Evolutionary conservation across 2,888 invertebrate genomes (phyloP), one percentile per base, ranked within the genome.

Genomic region (Chirona hameri): DNA sequence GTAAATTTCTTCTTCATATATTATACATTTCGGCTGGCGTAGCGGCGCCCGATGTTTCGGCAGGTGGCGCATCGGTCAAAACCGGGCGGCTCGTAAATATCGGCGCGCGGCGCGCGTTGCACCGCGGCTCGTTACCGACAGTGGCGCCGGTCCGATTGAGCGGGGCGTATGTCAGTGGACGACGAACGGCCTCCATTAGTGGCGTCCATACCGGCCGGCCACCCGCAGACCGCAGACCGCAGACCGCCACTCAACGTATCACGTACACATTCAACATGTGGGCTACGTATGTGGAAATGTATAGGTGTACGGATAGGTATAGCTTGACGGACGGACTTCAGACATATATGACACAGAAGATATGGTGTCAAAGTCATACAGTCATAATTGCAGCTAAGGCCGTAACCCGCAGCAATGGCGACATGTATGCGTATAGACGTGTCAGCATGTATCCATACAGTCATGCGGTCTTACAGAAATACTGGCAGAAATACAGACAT

Each of bases 1-100:
- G 72, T 72, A 72, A 72, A 72, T 72, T 31, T 31, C 72, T 18
- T 18, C 72, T 72, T 72, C 72, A 72, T 72, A 72, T 72, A 72
- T 31, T 72, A 72, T 72, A 72, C 31, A 72, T 72, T 72, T 72
- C 72, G 72, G 72, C 18, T 15, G 4, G 72, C 72, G 27, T 72
- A 31, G 72, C 72, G 72, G 7, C 15, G 18, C 14, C 10, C 72
- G 14, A 72, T 72, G 29, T 31, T 29, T 31, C 72, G 15, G 31
- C 72, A 18, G 31, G 18, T 72, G 72, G 14, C 31, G 18, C 72
- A 72, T 72, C 72, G 18, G 14, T 72, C 72, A 72, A 72, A 72
- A 72, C 18, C 29, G 52, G 31, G 29, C 4, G 9, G 72, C 72
- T 52, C 29, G 72, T 72, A 72, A 72, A 72, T 72, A 31, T 29